These are phyloP conservation scores for Elmis aenea DNA, from an alignment of 2,888 invertebrate genomes.

Conservation along the genomic window DNA sequence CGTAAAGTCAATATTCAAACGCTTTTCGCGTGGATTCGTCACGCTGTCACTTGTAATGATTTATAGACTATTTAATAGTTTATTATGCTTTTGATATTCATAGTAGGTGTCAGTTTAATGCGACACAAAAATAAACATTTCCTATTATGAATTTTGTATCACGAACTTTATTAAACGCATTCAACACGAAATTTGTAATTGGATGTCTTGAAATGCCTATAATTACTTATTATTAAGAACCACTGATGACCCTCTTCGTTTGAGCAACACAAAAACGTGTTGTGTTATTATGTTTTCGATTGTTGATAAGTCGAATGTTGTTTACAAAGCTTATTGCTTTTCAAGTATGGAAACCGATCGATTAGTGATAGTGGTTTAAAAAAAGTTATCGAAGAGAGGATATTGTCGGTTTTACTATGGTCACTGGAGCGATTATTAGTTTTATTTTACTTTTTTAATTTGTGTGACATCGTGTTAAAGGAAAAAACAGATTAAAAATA, in stretches of 20 bases:
- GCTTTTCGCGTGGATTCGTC: slow-evolving; percentile 38
- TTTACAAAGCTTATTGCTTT: too few species aligned
- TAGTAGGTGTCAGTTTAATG: slow-evolving; percentile 40
- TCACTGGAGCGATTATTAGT: too few species aligned
- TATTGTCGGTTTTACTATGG: too few species aligned
- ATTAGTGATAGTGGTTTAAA: too few species aligned
- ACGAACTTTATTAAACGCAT: slow-evolving; percentile 19
- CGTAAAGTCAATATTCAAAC: slow-evolving; percentile 33
- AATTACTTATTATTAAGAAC: slow-evolving; percentile 13
- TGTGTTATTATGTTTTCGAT: too few species aligned
- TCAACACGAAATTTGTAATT: slow-evolving; percentile 20
- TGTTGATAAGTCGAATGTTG: too few species aligned
- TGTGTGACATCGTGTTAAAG: too few species aligned
- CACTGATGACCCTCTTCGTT: slow-evolving; percentile 2
- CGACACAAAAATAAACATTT: slow-evolving; percentile 44
- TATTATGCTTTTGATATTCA: slow-evolving; percentile 36
- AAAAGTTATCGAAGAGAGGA: too few species aligned
- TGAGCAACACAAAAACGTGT: too few species aligned
- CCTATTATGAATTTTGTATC: slow-evolving; percentile 25
- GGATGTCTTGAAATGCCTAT: slow-evolving; percentile 7
- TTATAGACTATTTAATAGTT: slow-evolving; percentile 43
- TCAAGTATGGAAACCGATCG: too few species aligned
- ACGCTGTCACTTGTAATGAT: slow-evolving; percentile 42
- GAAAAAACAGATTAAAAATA: too few species aligned
- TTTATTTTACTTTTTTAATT: too few species aligned